These are phyloP conservation scores for Bellardia pandia DNA, from an alignment of 2,888 invertebrate species.

Conservation along the genomic window DNA sequence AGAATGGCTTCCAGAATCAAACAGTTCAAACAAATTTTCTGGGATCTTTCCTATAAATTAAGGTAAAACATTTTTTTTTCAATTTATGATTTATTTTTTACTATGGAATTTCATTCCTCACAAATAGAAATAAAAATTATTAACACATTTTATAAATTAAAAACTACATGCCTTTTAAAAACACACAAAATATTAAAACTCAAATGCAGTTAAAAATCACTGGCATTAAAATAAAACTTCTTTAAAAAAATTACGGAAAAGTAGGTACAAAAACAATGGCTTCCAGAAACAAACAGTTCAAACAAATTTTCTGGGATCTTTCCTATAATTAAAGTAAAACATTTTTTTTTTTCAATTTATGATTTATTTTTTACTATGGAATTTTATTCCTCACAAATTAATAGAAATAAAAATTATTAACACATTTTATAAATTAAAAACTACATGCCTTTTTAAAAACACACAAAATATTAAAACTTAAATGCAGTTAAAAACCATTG, in stretches of 20 bases:
- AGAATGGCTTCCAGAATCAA: no score
- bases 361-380: conserved; percentile 49
- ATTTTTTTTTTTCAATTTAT: background rate
- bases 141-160: conserved; percentile 62
- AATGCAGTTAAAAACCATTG: conserved; percentile 20
- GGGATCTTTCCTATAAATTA: background rate
- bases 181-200: conserved; percentile 23
- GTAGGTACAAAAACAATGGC: no score
- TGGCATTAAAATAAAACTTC: conserved; percentile 22
- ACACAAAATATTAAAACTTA: conserved; percentile 24
- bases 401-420: conserved; percentile 60
- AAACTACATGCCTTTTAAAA: conserved; percentile 54
- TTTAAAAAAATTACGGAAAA: conserved; percentile 9
- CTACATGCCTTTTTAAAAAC: conserved; percentile 52
- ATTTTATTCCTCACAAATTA: conserved; percentile 64
- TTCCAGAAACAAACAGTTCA: no score
- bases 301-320: no score
- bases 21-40: no score
- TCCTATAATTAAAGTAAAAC: background rate
- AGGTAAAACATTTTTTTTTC: background rate
- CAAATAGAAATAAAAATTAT: conserved; percentile 58
- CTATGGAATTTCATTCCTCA: conserved; percentile 63
- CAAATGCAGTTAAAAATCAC: conserved; percentile 19
- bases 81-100: conserved; percentile 40
- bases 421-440: conserved; percentile 61